These are phyloP conservation scores for Lasioglossum marginatum DNA, from an alignment of 2,888 invertebrate genomes.

Conservation along the genomic window DNA sequence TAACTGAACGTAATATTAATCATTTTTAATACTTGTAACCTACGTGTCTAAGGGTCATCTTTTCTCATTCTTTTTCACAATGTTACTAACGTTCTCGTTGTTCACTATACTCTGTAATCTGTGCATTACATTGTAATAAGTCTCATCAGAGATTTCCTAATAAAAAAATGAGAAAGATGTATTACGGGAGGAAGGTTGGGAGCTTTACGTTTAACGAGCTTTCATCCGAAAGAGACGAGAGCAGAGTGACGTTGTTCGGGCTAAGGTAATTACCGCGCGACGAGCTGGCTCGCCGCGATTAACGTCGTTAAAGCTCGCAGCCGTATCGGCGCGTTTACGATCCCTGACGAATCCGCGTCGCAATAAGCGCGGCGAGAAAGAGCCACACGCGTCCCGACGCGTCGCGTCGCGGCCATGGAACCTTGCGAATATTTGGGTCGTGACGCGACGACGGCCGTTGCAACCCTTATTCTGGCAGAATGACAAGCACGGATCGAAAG, in stretches of 20 bases:
- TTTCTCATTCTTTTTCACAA: too few relatives aligned
- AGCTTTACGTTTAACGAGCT: slow-evolving; percentile 45
- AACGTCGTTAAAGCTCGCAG: slow-evolving; percentile 67
- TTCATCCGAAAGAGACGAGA: slow-evolving; percentile 23
- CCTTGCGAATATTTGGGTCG: slow-evolving; percentile 62
- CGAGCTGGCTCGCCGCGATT: slow-evolving; percentile 66
- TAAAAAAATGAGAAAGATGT: too few relatives aligned
- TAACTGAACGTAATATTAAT: too few relatives aligned
- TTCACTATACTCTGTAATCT: too few relatives aligned
- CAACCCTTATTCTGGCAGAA: slow-evolving; percentile 70
- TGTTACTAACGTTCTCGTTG: too few relatives aligned
- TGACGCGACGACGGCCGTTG: slow-evolving; percentile 45
- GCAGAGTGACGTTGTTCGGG: slow-evolving; percentile 21
- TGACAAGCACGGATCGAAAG: slow-evolving; percentile 71
- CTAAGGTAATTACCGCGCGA: slow-evolving; percentile 62
- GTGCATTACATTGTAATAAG: too few relatives aligned
- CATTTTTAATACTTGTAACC: too few relatives aligned
- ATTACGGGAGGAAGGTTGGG: background rate
- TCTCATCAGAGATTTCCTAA: too few relatives aligned
- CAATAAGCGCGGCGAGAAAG: slow-evolving; percentile 37
- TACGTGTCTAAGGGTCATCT: too few relatives aligned
- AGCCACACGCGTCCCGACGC: slow-evolving; percentile 23
- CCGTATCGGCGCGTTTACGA: slow-evolving; percentile 72
- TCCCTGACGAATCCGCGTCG: slow-evolving; percentile 72
- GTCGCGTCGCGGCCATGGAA: slow-evolving; percentile 36